Base-by-base conservation (phyloP, 2,888 invertebrate species). In the Pseudeuparius sepicola region DNA sequence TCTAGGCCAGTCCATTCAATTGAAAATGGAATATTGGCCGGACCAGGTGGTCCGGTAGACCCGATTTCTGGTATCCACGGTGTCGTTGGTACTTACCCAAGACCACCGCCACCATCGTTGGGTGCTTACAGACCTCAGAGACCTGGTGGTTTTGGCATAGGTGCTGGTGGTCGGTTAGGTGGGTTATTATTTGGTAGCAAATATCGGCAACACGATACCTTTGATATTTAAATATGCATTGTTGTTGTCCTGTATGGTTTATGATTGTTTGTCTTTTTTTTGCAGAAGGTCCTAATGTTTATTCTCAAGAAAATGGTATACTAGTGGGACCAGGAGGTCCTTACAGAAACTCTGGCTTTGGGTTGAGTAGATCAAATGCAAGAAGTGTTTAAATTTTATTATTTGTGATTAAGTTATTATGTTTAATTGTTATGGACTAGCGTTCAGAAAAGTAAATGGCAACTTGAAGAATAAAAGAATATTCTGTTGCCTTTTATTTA, bases 1-100 rank as follows among this genome's bases (percentile, higher is more conserved):
- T 50, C 49, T 23, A 48, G 54, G 25, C 62, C 61, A 1, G 44
- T 55, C 6, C 57, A 64, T 43, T 59, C 60, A 2, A 51, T 52
- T 2, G 53, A 63, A 45, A 58, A 60, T 47, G 57, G 59, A 30
- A 54, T 72, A 2, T 50, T 73, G 9, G 61, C 61, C 6, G 66
- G 66, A n/a, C 65, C 65, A 11, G 63, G 58, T 12, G 63, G 59
- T 14, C 61, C 60, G 2, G 38, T 48, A 6, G 56, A 55, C 30
- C 34, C 36, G 16, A 33, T 41, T 23, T 43, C 45, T 13, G 42
- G 43, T 4, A 34, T 32, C n/a, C 36, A 29, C 17, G 27, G 10
- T 18, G 20, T 27, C 16, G n/a, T n/a, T n/a, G n/a, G n/a, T n/a
- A n/a, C n/a, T n/a, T 36, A 17, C 12, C 32, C 25, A 24, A 41